Base-by-base conservation (phyloP, 2,888 invertebrate genomes). In the Eubasilissa splendida region DNA sequence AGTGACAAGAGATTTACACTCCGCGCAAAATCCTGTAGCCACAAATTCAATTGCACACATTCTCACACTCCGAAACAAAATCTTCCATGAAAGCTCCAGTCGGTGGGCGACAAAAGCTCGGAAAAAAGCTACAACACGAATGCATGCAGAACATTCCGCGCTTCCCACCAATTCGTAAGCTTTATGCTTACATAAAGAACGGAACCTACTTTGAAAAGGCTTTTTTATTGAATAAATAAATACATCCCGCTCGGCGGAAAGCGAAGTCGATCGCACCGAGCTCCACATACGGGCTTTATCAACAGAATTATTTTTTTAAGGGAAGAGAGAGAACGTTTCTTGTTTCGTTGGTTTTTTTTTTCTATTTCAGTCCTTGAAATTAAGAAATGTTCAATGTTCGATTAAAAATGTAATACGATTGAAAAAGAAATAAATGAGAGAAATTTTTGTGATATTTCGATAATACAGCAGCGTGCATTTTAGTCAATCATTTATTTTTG, bases 141-240 rank as follows among this genome's bases (percentile, higher is more conserved):
- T 82, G 82, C 82, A 82, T 42, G 75, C 79, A 76, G 77, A 70
- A 77, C 81, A 76, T 77, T 68, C 78, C 80, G 53, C 74, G 76
- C 58, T 80, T 76, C 71, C 71, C 80, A 77, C 71, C 80, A 77
- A 76, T 81, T 78, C 75, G 78, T 76, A 78, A 82, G 80, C 82
- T 80, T 82, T 80, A 80, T 82, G 82, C 80, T 70, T 68, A 70
- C 80, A 82, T 78, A 82, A 82, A 82, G 82, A 82, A 82, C 82
- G 79, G 75, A 82, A 80, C 80, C 77, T 78, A 79, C 80, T 79
- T 76, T 68, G 76, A 54, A 79, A 76, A 76, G 82, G 66, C 80
- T 82, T 82, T 82, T 82, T 82, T 80, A 82, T 82, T 80, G 80
- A 80, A 82, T 82, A 82, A 82, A 82, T 79, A 82, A 80, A 82